Evolutionary conservation across 2,113 vertebrate genomes (phyloP).

Genomic region (Lophochroa leadbeateri): DNA sequence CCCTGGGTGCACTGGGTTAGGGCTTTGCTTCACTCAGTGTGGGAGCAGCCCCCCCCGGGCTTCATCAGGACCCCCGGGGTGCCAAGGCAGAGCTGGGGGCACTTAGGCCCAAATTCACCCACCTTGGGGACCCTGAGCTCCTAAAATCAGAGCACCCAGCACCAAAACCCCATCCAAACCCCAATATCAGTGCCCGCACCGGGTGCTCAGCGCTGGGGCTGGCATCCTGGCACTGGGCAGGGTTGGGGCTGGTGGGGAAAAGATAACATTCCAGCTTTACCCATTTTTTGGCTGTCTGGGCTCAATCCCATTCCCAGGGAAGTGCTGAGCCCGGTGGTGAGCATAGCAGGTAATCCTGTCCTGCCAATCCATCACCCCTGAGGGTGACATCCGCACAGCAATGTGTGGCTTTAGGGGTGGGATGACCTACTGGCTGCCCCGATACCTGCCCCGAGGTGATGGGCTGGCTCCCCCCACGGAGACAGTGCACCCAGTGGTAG

Average conservation of each 20-base stretch:
- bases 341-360: background rate
- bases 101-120: background rate
- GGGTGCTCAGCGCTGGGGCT: background rate
- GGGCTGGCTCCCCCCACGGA: background rate
- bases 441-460: background rate
- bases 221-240: background rate
- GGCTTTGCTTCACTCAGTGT: background rate
- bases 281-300: background rate
- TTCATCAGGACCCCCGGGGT: accelerated
- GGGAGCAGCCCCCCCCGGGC: background rate
- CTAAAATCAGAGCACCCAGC: background rate
- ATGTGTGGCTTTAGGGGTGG: background rate
- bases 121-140: background rate
- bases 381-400: accelerated
- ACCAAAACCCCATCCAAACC: background rate
- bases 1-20: background rate
- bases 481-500: background rate
- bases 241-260: background rate
- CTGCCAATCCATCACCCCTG: background rate
- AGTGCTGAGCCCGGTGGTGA: background rate
- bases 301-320: background rate
- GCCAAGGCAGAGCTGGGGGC: background rate
- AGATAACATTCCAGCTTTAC: background rate
- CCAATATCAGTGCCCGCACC: background rate
- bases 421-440: background rate